These are phyloP conservation scores for Clunio marinus DNA, from an alignment of 2,888 invertebrate genomes.

Conservation along the genomic window DNA sequence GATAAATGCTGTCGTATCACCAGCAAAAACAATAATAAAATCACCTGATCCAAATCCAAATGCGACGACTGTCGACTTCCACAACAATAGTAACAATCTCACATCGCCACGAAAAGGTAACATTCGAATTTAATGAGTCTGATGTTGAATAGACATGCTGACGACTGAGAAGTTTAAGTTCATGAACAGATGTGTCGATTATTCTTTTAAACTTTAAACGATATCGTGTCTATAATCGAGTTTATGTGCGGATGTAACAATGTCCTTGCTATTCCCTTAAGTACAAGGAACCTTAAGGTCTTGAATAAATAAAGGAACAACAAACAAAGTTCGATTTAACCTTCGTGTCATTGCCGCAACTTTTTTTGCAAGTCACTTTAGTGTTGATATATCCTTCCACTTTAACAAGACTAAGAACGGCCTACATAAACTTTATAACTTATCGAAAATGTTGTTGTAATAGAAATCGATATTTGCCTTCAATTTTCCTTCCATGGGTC, in stretches of 20 bases:
- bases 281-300: no score
- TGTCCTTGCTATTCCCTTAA: no score
- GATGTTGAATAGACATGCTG: background rate
- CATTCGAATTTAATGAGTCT: background rate
- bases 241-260: no score
- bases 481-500: conserved; percentile 1
- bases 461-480: conserved; percentile 4
- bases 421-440: conserved; percentile 15
- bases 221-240: no score
- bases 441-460: background rate
- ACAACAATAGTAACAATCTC: conserved; percentile 11
- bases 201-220: no score
- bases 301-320: no score
- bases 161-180: background rate
- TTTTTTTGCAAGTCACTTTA: no score
- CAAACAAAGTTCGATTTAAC: no score
- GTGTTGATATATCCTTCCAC: no score
- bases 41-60: background rate
- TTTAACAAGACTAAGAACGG: no score
- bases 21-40: background rate
- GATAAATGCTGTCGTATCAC: background rate
- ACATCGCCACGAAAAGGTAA: conserved; percentile 2
- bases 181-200: no score
- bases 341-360: no score
- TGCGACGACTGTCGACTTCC: background rate